Evolutionary conservation across 2,888 invertebrate species (phyloP), one percentile per base, ranked within the genome.

Genomic region (Drosophila macrospina): DNA sequence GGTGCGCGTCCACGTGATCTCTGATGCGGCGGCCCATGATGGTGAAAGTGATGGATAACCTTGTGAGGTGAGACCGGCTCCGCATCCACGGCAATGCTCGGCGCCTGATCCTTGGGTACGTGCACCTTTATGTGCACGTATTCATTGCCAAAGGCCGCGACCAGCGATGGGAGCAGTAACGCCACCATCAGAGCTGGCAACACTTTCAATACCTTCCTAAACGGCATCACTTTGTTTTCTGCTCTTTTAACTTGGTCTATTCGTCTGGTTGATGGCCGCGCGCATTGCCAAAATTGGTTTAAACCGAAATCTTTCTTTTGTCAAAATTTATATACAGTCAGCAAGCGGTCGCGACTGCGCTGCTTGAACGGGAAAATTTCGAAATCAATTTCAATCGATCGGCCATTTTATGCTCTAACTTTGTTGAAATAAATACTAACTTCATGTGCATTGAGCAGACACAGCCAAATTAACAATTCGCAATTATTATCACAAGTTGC

Each of bases 91-190:
- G 62, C 65, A 5, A 70, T 69, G n/a, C 45, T 66, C 2, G 81
- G 64, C 10, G 69, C 69, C 34, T 81, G 77, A 41, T 85, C 80
- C 52, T 78, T 78, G 13, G 90, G 86, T 60, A 90, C 76, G 57
- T 89, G 86, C 34, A 90, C 81, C 62, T 90, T 90, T 34, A 90
- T 90, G 55, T 90, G 90, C 11, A 90, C 89, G 39, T 82, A 83
- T 50, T 90, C 90, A 47, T 79, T 81, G 60, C 82, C 87, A 63
- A 90, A 90, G n/a, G 73, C 77, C 13, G 36, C 26, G 16, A 61
- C 62, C 24, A 42, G 3, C 10, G 59, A 52, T 8, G 67, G 13
- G 24, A 47, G 10, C 37, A 64, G 20, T 20, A 32, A 11, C 30
- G 47, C 8, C 39, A 63, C 30, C 26, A 28, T 54, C 6, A 28